phyloP scores from a whole-genome alignment of 2,113 vertebrate species.

The Danionella cerebrum region DNA sequence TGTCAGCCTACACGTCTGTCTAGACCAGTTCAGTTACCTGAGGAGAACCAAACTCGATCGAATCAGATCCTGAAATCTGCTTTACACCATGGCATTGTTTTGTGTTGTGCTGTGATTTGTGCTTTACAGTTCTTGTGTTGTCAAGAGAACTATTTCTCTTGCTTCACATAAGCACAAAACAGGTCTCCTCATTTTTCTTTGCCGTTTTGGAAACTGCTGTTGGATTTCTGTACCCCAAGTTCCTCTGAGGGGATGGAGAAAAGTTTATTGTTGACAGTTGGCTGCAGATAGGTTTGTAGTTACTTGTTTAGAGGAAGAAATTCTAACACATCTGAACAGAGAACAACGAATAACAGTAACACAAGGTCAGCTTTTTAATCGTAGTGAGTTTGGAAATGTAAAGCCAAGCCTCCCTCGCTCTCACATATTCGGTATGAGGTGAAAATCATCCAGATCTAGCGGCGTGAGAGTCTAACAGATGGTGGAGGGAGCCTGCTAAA shows the following conservation, averaged over 20 bases:
- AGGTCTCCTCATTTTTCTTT: constrained; percentile 10
- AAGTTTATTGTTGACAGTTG: constrained; percentile 40
- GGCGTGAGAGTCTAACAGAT: constrained; percentile 8
- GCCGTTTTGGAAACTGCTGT: background rate
- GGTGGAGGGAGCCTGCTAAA: constrained; percentile 11
- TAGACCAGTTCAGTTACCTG: background rate
- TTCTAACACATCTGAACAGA: constrained; percentile 11
- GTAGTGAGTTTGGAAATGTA: background rate
- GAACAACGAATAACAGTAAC: background rate
- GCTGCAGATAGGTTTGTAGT: no score
- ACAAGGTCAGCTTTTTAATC: background rate
- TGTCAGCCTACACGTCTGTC: background rate
- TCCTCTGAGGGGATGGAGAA: background rate
- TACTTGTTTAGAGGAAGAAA: no score
- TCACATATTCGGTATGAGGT: background rate
- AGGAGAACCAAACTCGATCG: background rate
- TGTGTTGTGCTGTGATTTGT: constrained; percentile 12
- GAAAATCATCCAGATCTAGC: background rate
- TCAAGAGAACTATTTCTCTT: constrained; percentile 25
- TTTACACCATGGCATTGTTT: constrained; percentile 3
- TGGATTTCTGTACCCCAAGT: constrained; percentile 1
- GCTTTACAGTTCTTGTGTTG: background rate
- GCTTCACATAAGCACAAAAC: background rate
- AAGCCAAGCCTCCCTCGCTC: background rate
- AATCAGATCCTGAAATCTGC: background rate